These are phyloP conservation scores for Habropoda laboriosa DNA, from an alignment of 1,140 invertebrate species.

Conservation along the genomic window DNA sequence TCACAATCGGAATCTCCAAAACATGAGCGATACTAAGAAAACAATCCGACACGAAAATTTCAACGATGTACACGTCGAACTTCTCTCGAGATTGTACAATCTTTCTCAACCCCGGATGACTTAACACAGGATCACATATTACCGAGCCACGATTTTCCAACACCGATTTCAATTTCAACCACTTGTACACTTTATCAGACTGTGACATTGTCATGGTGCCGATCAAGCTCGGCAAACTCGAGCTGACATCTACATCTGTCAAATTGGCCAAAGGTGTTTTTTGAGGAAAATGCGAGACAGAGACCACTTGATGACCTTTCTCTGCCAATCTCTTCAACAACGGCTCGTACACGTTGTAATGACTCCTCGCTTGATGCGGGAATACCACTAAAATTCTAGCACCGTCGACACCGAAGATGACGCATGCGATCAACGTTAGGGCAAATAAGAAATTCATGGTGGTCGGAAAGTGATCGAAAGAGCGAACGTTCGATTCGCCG, in stretches of 20 bases:
- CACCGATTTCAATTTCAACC: background rate
- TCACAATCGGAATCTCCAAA: constrained; percentile 22
- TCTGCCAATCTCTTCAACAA: constrained; percentile 37
- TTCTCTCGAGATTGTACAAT: constrained; percentile 23
- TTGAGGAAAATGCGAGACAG: constrained; percentile 41
- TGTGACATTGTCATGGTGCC: background rate
- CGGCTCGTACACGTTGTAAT: constrained; percentile 45
- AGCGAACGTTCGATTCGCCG: too few species aligned
- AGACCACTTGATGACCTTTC: constrained; percentile 49
- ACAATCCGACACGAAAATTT: constrained; percentile 37
- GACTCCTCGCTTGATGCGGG: constrained; percentile 33
- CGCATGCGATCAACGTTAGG: constrained; percentile 5
- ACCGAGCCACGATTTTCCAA: background rate
- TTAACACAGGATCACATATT: constrained; percentile 17
- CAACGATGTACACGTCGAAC: constrained; percentile 29
- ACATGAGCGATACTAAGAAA: constrained; percentile 12
- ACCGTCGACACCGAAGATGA: background rate
- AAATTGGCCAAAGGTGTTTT: constrained; percentile 29
- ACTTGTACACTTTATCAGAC: background rate
- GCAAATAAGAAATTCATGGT: background rate
- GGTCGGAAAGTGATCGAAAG: background rate
- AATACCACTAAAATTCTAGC: constrained; percentile 36
- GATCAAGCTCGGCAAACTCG: background rate
- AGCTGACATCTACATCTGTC: constrained; percentile 41
- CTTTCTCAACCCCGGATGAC: constrained; percentile 13